phyloP scores from a whole-genome alignment of 2,888 invertebrate genomes.

The Epicampocera succincta region DNA sequence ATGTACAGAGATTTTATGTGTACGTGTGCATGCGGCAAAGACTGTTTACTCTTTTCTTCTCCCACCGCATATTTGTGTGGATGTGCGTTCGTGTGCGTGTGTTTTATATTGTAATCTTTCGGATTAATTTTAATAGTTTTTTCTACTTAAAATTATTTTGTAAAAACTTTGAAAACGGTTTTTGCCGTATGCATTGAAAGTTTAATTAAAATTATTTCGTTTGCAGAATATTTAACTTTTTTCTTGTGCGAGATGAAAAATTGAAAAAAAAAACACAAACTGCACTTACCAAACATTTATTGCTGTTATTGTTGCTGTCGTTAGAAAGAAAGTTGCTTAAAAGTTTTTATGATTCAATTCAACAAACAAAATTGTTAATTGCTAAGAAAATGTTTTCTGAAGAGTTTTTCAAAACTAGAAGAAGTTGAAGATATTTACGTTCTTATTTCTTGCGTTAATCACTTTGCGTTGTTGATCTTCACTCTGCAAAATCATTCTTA shows the following conservation, averaged over 20 bases:
- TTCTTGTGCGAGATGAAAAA: slow-evolving; percentile 11
- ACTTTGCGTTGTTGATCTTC: too few relatives aligned
- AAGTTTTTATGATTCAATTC: slow-evolving; percentile 42
- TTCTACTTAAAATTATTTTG: slow-evolving; percentile 47
- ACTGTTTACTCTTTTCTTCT: slow-evolving; percentile 13
- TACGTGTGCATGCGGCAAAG: background rate
- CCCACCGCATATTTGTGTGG: slow-evolving; percentile 9
- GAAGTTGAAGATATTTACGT: too few relatives aligned
- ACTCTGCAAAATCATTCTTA: too few relatives aligned
- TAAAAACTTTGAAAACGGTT: slow-evolving; percentile 51
- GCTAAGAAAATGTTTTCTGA: slow-evolving; percentile 4
- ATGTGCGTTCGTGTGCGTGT: slow-evolving; percentile 6
- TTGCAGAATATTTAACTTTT: slow-evolving; percentile 53
- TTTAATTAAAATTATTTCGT: slow-evolving; percentile 67
- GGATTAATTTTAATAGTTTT: slow-evolving; percentile 65
- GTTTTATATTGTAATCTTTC: slow-evolving; percentile 61
- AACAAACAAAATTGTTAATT: slow-evolving; percentile 44
- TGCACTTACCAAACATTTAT: slow-evolving; percentile 26
- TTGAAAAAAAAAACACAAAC: slow-evolving; percentile 1
- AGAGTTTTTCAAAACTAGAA: slow-evolving; percentile 9
- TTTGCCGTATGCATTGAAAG: slow-evolving; percentile 41
- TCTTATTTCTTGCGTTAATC: too few relatives aligned
- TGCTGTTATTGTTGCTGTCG: slow-evolving; percentile 16
- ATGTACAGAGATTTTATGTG: slow-evolving; percentile 1
- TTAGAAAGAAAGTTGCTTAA: slow-evolving; percentile 21